Base-by-base conservation (phyloP, 2,888 invertebrate genomes). In the Pseudeuparius sepicola region DNA sequence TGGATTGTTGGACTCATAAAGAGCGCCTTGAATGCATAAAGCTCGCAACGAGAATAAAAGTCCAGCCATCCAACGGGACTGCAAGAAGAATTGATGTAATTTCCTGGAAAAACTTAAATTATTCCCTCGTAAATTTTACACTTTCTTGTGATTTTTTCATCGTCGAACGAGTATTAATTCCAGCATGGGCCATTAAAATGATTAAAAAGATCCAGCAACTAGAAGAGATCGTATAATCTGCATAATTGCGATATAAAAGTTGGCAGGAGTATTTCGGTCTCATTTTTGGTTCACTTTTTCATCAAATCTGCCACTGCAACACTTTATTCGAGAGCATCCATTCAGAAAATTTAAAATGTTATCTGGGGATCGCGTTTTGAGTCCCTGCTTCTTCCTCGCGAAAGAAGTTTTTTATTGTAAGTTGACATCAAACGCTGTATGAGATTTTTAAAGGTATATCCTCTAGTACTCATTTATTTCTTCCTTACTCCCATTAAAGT, bases 101-200 rank as follows among this genome's bases (percentile, higher is more conserved):
- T 58, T 58, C 57, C 56, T 54, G 55, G 54, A 57, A 57, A 39
- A 57, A 56, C 54, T 54, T 50, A 49, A 56, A 57, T 58, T 55
- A 57, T 55, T 52, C 54, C 49, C 51, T 53, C 55, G 52, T 58
- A 57, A 57, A 57, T 57, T 55, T 49, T 51, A 46, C 51, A 52
- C 48, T 54, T 52, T 47, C 47, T 48, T 39, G 42, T 40, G 43
- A 46, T 45, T 47, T 37, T 32, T 42, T 39, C 41, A 36, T 24
- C 30, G 31, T 49, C 44, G 49, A 51, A 51, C 43, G 48, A 47
- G 49, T 48, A 53, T 54, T 55, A 55, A 56, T 55, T 55, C 53
- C 46, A 47, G 45, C 47, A 46, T 46, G 46, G 46, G 32, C 57
- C 57, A 59, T 59, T 59, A 57, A 54, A 55, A 54, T 57, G 57